These are phyloP conservation scores for Wasmannia auropunctata DNA, from an alignment of 1,140 invertebrate species.

Conservation along the genomic window DNA sequence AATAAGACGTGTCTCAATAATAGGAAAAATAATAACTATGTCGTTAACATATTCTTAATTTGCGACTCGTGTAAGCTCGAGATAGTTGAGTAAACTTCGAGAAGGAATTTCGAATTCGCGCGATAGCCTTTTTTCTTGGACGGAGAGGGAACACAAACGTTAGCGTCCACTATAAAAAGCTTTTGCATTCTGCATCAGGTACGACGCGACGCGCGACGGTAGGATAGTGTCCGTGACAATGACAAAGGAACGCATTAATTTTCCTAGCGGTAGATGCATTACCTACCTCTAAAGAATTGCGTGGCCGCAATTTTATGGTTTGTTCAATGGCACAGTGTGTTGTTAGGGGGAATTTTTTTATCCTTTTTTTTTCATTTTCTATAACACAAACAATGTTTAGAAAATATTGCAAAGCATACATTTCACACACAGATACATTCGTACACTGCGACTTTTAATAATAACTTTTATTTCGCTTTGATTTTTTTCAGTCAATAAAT, in stretches of 20 bases:
- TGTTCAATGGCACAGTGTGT: neutral
- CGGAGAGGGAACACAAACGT: neutral
- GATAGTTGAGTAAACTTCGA: neutral
- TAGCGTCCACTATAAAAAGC: constrained; percentile 37
- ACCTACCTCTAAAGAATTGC: constrained; percentile 44
- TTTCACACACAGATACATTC: neutral
- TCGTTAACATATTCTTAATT: neutral
- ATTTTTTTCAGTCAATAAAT: neutral
- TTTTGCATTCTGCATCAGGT: constrained; percentile 34
- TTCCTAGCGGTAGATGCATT: constrained; percentile 45
- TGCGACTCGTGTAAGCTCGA: neutral
- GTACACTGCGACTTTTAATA: neutral
- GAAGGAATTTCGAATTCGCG: neutral
- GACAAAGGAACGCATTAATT: constrained; percentile 51
- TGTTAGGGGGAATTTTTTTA: neutral
- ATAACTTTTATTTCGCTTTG: neutral
- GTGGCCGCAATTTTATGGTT: constrained; percentile 37
- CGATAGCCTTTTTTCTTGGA: neutral
- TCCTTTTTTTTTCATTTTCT: neutral
- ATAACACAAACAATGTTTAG: neutral
- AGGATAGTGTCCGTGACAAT: constrained; percentile 50
- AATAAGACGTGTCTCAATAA: neutral
- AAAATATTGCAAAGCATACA: neutral
- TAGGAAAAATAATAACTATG: neutral
- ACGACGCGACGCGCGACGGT: no score